A percentile compares a stretch with the other conserved stretches of the same genome.
Conservation (phyloP, 1,140 invertebrate genomes). For the Saccostrea cuccullata region DNA sequence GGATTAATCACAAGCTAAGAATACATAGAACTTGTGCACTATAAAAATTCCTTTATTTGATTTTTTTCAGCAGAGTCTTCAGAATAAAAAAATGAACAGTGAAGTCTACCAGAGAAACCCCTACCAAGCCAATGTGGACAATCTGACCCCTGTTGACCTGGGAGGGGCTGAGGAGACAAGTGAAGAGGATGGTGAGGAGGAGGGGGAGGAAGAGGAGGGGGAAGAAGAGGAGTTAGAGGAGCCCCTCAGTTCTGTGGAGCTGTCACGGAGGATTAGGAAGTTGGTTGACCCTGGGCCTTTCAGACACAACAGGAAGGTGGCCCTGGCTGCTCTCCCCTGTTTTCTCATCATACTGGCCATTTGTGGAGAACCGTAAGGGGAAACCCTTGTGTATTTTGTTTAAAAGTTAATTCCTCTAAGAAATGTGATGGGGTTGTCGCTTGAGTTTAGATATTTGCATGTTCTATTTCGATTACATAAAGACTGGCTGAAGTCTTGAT, state of each 20-base stretch:
- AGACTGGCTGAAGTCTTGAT: no score
- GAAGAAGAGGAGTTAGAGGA: slow-evolving; percentile 26
- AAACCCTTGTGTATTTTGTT: neutral
- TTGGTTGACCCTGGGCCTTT: slow-evolving; percentile 67
- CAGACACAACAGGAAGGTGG: slow-evolving; percentile 66
- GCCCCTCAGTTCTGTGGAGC: neutral
- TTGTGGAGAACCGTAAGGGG: slow-evolving; percentile 68
- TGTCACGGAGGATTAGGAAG: slow-evolving; percentile 25
- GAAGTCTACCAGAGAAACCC: slow-evolving; percentile 41
- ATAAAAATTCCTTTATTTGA: no score
- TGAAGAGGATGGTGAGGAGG: slow-evolving; percentile 44
- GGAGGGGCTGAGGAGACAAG: slow-evolving; percentile 38
- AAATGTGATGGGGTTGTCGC: no score
- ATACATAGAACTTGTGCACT: no score
- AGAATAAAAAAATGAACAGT: slow-evolving; percentile 38
- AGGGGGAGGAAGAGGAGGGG: slow-evolving; percentile 52
- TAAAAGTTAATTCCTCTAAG: neutral
- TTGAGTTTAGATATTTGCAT: no score
- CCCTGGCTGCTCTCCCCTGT: slow-evolving; percentile 63
- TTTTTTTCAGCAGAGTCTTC: neutral
- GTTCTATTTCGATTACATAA: no score
- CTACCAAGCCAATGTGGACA: slow-evolving; percentile 37
- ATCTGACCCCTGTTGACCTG: slow-evolving; percentile 15
- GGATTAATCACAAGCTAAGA: no score
- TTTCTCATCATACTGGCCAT: slow-evolving; percentile 64